phyloP scores from a whole-genome alignment of 53 echinoderm and acorn worm genomes.

The Luidia sarsii region DNA sequence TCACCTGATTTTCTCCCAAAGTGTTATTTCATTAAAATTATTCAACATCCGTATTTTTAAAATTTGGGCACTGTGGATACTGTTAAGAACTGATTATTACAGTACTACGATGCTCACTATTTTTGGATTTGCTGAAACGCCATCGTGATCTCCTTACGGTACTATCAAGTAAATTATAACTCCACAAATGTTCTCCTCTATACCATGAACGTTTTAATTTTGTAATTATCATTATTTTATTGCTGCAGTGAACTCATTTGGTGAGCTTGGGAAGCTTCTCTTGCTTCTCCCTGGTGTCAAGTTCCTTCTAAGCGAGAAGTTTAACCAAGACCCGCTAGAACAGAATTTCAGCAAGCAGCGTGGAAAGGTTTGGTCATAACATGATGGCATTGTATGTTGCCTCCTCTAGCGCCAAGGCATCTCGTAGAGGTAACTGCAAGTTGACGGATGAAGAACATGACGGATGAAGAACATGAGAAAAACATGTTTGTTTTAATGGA shows the following conservation, averaged over 20 bases:
- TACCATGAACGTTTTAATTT: too few relatives aligned
- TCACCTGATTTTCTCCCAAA: too few relatives aligned
- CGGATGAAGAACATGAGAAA: neutral
- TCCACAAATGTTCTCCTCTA: too few relatives aligned
- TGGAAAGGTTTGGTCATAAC: neutral
- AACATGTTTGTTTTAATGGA: neutral
- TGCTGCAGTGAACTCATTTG: neutral
- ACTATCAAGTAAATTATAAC: too few relatives aligned
- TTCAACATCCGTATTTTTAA: too few relatives aligned
- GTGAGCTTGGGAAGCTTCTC: neutral
- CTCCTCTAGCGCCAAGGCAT: neutral
- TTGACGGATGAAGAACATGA: neutral
- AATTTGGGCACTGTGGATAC: too few relatives aligned
- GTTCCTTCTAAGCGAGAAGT: neutral
- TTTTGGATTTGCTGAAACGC: too few relatives aligned
- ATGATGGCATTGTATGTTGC: neutral
- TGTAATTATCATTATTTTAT: too few relatives aligned
- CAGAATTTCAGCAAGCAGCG: neutral
- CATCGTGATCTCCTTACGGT: too few relatives aligned
- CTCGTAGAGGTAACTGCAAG: neutral
- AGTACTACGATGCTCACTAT: too few relatives aligned
- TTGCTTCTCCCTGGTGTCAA: neutral
- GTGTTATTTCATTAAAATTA: too few relatives aligned
- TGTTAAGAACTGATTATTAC: too few relatives aligned
- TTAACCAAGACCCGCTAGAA: neutral